These are phyloP conservation scores for Myanophis thanlyinensis DNA, from an alignment of 2,113 vertebrate genomes.

Conservation along the genomic window DNA sequence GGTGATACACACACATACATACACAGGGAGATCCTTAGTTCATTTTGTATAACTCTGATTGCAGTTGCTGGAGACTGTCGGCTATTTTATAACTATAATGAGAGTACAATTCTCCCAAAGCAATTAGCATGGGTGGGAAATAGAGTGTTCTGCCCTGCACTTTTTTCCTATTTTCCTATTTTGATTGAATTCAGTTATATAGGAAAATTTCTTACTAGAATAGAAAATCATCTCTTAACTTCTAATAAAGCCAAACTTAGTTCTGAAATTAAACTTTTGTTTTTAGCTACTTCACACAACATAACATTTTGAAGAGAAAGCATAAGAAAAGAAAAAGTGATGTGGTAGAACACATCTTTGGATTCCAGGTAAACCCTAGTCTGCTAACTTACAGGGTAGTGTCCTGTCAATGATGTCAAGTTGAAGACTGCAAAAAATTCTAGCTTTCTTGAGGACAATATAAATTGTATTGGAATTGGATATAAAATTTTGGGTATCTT, in stretches of 20 bases:
- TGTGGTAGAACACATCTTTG: background rate
- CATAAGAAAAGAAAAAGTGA: background rate
- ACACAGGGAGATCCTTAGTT: background rate
- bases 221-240: background rate
- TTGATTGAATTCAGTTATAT: background rate
- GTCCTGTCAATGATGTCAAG: background rate
- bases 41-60: conserved; percentile 20
- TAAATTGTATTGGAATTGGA: background rate
- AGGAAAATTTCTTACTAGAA: background rate
- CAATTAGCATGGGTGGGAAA: background rate
- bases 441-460: background rate
- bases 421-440: background rate
- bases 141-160: background rate
- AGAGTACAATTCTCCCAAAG: background rate
- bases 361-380: background rate
- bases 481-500: background rate
- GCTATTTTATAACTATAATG: background rate
- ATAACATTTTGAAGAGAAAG: background rate
- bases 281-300: background rate
- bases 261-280: background rate
- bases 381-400: background rate
- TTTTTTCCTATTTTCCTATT: background rate
- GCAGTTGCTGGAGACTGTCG: background rate
- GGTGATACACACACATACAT: background rate
- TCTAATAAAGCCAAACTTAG: background rate